These are phyloP conservation scores for Eidolon dupreanum DNA, from an alignment of 2,797 vertebrate species.

Conservation along the genomic window DNA sequence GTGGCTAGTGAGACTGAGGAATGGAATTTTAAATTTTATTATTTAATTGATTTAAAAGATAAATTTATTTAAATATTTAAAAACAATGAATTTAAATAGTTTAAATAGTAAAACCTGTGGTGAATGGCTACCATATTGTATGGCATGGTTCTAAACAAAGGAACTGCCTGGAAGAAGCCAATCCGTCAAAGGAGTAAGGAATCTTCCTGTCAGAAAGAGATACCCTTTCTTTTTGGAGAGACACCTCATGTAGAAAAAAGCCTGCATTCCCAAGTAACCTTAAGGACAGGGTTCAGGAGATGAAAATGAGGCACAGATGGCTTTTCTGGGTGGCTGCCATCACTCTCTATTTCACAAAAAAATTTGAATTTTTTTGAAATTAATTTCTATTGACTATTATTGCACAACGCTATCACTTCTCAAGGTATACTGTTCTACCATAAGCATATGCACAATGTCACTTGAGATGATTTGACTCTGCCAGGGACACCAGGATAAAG, in stretches of 20 bases:
- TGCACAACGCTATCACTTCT: neutral
- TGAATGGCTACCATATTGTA: neutral
- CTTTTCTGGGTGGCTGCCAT: neutral
- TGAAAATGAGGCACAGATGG: neutral
- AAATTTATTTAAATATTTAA: too few species aligned
- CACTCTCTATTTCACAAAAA: neutral
- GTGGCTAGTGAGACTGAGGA: neutral
- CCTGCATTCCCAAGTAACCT: neutral
- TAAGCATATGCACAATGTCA: neutral
- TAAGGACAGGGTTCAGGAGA: neutral
- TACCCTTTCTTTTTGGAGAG: neutral
- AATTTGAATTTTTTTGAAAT: neutral
- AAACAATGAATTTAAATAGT: too few species aligned
- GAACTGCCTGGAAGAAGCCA: neutral
- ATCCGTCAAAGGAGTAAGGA: neutral
- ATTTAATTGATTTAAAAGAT: slow-evolving; percentile 11
- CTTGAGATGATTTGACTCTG: neutral
- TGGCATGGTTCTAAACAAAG: neutral
- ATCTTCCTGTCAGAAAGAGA: neutral
- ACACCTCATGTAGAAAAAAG: neutral
- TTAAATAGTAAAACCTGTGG: neutral
- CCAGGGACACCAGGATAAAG: neutral
- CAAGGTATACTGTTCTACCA: neutral
- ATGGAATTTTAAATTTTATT: neutral
- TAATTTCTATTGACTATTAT: neutral